phyloP scores from a whole-genome alignment of 92 coral and sea anemone species.

The Siderastrea siderea region DNA sequence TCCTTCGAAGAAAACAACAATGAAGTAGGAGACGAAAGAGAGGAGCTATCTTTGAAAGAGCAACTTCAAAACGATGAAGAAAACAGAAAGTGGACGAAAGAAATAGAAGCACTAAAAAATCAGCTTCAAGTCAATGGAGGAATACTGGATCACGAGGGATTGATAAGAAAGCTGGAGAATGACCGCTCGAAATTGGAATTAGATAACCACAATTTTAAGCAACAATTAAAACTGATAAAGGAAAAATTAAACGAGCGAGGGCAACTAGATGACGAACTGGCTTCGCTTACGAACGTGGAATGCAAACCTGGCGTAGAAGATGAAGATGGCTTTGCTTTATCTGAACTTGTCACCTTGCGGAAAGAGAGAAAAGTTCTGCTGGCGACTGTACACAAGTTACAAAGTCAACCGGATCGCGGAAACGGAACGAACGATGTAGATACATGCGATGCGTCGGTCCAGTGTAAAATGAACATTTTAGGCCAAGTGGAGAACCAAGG shows the following conservation, averaged over 20 bases:
- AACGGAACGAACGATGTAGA: not conserved
- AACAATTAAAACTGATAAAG: slow-evolving; percentile 65
- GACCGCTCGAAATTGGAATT: slow-evolving; percentile 68
- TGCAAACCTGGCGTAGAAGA: slow-evolving; percentile 7
- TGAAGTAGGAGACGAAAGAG: slow-evolving; percentile 13
- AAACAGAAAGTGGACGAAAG: slow-evolving; percentile 63
- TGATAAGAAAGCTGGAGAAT: slow-evolving; percentile 26
- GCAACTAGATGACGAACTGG: slow-evolving; percentile 63
- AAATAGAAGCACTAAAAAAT: slow-evolving; percentile 58
- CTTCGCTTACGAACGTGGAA: slow-evolving; percentile 53
- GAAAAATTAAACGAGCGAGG: slow-evolving; percentile 72
- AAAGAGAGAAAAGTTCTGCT: slow-evolving; percentile 88
- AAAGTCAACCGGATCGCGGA: slow-evolving; percentile 56
- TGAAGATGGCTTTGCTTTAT: slow-evolving; percentile 38
- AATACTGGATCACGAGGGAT: slow-evolving; percentile 42
- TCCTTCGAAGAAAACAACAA: slow-evolving; percentile 23
- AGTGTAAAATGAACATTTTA: slow-evolving; percentile 66
- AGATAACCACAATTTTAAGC: slow-evolving; percentile 74
- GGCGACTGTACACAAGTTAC: slow-evolving; percentile 80
- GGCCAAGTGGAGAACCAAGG: slow-evolving; percentile 53
- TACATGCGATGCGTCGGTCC: slow-evolving; percentile 71
- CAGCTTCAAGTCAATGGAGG: slow-evolving; percentile 56
- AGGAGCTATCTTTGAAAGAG: slow-evolving; percentile 40
- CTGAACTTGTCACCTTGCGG: slow-evolving; percentile 73
- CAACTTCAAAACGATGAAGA: slow-evolving; percentile 60